Evolutionary conservation across 2,888 invertebrate genomes (phyloP), one percentile per base, ranked within the genome.

Genomic region (Synanthedon tipuliformis): DNA sequence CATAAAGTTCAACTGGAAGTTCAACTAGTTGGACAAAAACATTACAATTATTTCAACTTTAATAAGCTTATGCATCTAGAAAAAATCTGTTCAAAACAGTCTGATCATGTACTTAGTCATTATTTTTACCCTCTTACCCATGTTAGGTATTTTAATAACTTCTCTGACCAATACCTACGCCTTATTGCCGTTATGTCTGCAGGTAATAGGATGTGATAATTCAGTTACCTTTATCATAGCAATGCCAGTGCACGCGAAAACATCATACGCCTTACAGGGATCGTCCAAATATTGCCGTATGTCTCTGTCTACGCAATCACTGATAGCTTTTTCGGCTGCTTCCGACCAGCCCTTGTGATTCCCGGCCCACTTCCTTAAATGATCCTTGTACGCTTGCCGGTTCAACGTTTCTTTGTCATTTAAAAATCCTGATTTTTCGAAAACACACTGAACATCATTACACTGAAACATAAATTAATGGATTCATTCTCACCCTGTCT

Each of bases 201-300:
- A n/a, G n/a, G n/a, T 34, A 1, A 7, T 34, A 34, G 34, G 34
- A 34, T 34, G 34, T 10, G 34, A 34, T 34, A 34, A 34, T 34
- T 34, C 10, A 8, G 10, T 13, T 67, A 86, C 86, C 79, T 86
- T 87, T 40, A 87, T 56, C 77, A 87, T 76, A 59, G 86, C 82
- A 27, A 85, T 84, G 0, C 84, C 81, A 15, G 86, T 85, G 54
- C 86, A 87, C 18, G 81, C 73, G 52, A 86, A 86, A 0, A 85
- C 82, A 53, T 87, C 86, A 52, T 86, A 85, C 0, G 85, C 82
- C 50, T 70, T 76, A 61, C 86, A 87, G 1, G 85, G 78, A 11
- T 67, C 65, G 52, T 74, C 74, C 27, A 86, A 59, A 52, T 84
- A 76, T 56, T 86, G 85, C 34, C 85, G 69, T 1, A 83, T 61